A percentile compares a stretch with the other conserved stretches of the same genome.
These are phyloP conservation scores for Corythornis madagascariensis DNA, from an alignment of 2,113 vertebrate species.

Conservation along the genomic window DNA sequence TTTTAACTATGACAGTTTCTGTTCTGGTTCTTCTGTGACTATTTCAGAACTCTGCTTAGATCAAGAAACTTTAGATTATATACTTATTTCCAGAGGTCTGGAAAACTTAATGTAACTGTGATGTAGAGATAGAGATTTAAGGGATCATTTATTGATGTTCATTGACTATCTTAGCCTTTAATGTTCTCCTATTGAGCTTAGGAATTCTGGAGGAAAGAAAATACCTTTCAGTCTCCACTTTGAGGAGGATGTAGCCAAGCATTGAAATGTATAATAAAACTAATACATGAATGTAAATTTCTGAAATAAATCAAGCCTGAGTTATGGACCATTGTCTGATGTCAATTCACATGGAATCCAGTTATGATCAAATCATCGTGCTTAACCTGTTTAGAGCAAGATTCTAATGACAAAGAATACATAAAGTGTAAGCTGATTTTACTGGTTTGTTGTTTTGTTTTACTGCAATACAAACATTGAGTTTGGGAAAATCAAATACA, in stretches of 20 bases:
- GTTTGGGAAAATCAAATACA: background rate
- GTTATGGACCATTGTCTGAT: background rate
- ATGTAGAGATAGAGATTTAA: background rate
- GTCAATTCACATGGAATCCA: background rate
- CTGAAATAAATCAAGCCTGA: background rate
- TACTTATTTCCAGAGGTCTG: background rate
- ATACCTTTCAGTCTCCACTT: background rate
- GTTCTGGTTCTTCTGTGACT: background rate
- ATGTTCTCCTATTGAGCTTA: background rate
- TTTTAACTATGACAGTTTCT: background rate
- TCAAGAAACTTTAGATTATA: background rate
- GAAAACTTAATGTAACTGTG: background rate
- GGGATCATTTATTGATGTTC: too few relatives aligned
- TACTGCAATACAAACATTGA: background rate
- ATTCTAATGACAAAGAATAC: background rate
- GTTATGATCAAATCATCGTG: background rate
- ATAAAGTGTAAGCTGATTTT: background rate
- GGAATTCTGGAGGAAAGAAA: background rate
- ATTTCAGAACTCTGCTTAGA: background rate
- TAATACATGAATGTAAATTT: background rate
- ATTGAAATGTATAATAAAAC: background rate
- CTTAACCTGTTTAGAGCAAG: background rate
- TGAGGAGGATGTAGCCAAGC: fast-evolving
- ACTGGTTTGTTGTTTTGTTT: background rate
- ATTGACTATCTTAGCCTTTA: background rate